Percentiles rank a stretch among this genome's conserved stretches.
These are phyloP conservation scores for Melospiza melodia DNA, from an alignment of 2,113 vertebrate species.

Conservation along the genomic window DNA sequence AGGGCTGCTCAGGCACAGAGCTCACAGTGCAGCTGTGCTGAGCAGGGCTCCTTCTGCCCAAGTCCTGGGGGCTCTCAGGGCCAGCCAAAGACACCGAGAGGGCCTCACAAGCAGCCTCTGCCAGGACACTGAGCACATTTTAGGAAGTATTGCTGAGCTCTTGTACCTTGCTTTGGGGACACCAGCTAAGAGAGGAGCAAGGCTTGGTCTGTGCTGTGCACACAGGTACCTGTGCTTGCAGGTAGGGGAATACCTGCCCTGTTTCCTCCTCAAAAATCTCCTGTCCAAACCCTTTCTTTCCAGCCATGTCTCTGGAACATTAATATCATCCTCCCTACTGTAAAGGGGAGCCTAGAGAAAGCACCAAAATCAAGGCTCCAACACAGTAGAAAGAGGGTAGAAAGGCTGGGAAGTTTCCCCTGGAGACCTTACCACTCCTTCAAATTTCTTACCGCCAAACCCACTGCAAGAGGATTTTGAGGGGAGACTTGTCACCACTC, in stretches of 20 bases:
- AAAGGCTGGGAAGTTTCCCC: neutral
- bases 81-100: accelerated
- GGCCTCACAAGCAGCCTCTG: neutral
- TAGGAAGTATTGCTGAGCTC: neutral
- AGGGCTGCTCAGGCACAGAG: neutral
- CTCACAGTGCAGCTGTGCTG: neutral
- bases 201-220: neutral
- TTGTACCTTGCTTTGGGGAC: neutral
- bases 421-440: neutral
- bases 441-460: neutral
- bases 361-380: neutral
- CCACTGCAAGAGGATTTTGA: neutral
- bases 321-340: neutral
- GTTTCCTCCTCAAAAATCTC: accelerated
- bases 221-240: neutral
- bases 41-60: neutral
- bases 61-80: neutral
- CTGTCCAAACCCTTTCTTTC: neutral
- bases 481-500: neutral
- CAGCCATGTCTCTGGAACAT: neutral
- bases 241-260: neutral
- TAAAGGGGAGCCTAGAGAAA: neutral
- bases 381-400: neutral
- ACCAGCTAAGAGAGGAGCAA: neutral
- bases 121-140: neutral